Conservation (phyloP, 2,113 vertebrate genomes). For the Albula goreensis region DNA sequence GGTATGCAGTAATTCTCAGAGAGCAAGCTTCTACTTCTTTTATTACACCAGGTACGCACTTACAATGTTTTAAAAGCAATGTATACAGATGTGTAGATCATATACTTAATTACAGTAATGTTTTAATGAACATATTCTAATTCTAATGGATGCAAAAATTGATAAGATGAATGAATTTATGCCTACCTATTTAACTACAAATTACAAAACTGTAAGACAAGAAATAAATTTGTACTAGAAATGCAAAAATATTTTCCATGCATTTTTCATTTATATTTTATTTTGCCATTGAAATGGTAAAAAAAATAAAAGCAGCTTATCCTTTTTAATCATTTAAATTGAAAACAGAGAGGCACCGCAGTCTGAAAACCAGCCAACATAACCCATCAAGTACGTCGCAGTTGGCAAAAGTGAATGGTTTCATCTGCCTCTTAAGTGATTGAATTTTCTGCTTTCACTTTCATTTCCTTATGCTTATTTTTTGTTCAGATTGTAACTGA, state of each 20-base stretch:
- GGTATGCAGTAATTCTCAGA: neutral
- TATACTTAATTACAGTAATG: neutral
- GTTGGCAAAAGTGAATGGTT: neutral
- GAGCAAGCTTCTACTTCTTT: neutral
- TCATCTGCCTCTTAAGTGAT: neutral
- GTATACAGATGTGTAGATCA: neutral
- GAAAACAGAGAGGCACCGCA: neutral
- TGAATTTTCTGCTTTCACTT: neutral
- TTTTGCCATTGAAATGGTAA: too few relatives aligned
- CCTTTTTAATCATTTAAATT: neutral
- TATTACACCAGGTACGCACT: conserved; percentile 3
- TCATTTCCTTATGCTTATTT: neutral
- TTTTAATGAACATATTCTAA: neutral
- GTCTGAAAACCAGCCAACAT: neutral
- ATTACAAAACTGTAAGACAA: neutral
- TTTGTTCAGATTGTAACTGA: neutral
- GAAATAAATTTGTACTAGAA: neutral
- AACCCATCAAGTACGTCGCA: neutral
- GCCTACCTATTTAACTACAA: neutral
- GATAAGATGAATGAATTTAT: neutral
- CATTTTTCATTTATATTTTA: neutral
- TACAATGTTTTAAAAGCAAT: neutral
- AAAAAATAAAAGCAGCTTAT: neutral
- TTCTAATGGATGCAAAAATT: neutral
- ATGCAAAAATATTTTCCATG: neutral